Conservation (phyloP, 2,888 invertebrate species). For the Lasioglossum morio region DNA sequence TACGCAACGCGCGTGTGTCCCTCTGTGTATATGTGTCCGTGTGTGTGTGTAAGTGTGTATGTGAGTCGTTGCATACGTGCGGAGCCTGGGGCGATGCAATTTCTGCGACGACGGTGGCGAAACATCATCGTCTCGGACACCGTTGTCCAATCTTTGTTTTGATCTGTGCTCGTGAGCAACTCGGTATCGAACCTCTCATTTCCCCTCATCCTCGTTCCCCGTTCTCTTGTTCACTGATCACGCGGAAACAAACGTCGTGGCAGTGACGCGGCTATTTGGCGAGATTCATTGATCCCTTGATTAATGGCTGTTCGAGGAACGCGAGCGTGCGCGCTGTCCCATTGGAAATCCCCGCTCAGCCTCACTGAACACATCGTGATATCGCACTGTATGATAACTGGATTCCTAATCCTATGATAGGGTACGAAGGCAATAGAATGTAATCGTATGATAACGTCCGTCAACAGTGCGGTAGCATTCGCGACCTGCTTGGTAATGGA, state of each 20-base stretch:
- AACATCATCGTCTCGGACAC: background rate
- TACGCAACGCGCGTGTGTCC: conserved; percentile 56
- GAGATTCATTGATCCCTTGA: conserved; percentile 59
- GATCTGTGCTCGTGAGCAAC: background rate
- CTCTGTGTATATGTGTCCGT: background rate
- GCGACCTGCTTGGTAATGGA: background rate
- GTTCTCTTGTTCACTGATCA: conserved; percentile 9
- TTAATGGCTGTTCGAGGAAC: background rate
- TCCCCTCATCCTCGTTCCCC: background rate
- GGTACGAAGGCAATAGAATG: background rate
- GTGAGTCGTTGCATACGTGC: conserved; percentile 49
- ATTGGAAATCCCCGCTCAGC: background rate
- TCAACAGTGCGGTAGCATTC: background rate
- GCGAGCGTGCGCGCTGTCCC: background rate
- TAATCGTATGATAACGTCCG: background rate
- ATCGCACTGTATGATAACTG: background rate
- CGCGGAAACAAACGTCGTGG: conserved; percentile 55
- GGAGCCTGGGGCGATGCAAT: conserved; percentile 52
- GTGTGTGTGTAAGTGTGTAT: background rate
- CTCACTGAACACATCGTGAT: background rate
- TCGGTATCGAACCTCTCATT: background rate
- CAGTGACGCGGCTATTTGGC: conserved; percentile 73
- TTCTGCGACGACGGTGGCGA: conserved; percentile 50
- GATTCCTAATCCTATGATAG: background rate
- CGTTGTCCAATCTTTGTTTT: background rate